phyloP scores from a whole-genome alignment of 2,797 vertebrate species.

The Coilia nasus region DNA sequence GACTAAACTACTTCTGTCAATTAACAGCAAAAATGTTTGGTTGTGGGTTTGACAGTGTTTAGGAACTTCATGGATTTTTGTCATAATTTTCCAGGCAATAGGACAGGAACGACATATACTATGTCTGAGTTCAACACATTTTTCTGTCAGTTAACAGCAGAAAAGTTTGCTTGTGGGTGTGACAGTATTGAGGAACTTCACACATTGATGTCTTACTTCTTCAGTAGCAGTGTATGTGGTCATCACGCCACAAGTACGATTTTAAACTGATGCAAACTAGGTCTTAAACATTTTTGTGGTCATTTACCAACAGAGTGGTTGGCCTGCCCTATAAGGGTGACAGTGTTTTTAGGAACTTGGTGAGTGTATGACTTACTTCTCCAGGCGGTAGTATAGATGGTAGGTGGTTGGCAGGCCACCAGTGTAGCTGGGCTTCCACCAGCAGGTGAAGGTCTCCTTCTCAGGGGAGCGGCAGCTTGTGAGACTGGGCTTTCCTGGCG shows the following conservation, averaged over 20 bases:
- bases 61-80: no score
- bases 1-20: no score
- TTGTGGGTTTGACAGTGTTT: no score
- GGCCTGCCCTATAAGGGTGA: neutral
- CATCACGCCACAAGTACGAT: neutral
- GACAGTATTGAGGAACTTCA: no score
- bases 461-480: slow-evolving; percentile 86
- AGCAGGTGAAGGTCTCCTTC: slow-evolving; percentile 94
- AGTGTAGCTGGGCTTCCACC: slow-evolving; percentile 87
- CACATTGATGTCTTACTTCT: no score
- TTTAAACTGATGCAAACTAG: neutral
- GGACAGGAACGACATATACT: no score
- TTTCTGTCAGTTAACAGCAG: no score
- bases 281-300: neutral
- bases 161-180: no score
- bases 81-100: no score
- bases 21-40: no score
- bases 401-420: slow-evolving; percentile 85
- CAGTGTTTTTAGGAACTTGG: neutral
- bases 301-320: neutral
- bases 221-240: no score
- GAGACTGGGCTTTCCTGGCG: slow-evolving; percentile 81
- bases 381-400: slow-evolving; percentile 83
- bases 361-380: slow-evolving; percentile 76
- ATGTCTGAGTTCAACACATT: no score